phyloP scores from a whole-genome alignment of 2,113 vertebrate genomes.

The Anser cygnoides region DNA sequence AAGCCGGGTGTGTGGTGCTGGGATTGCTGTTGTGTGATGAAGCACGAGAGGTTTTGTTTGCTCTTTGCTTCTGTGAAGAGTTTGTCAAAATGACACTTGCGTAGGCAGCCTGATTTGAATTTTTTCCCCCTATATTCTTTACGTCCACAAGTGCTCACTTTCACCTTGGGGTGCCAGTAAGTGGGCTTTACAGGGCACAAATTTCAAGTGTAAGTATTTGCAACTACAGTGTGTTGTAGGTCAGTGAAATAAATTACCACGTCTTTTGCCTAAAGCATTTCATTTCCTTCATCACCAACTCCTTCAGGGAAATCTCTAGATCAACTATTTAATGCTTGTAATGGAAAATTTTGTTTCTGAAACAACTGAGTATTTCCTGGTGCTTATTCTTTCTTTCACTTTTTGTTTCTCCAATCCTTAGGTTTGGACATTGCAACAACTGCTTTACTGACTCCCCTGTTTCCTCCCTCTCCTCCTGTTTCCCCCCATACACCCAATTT shows the following conservation, averaged over 20 bases:
- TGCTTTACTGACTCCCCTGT: neutral
- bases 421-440: neutral
- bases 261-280: neutral
- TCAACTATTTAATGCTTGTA: neutral
- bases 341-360: neutral
- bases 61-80: neutral
- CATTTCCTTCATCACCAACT: neutral
- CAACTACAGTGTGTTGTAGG: neutral
- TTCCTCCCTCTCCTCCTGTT: neutral
- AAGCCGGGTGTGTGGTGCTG: neutral
- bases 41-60: neutral
- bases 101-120: neutral
- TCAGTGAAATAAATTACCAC: neutral
- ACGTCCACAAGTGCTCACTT: neutral
- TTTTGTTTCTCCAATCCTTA: neutral
- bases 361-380: neutral
- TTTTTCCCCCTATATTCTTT: neutral
- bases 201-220: neutral
- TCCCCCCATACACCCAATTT: neutral
- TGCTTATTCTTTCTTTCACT: neutral
- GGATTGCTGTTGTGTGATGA: neutral
- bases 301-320: neutral
- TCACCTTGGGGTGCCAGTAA: neutral
- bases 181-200: neutral
- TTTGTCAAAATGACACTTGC: neutral